Evolutionary conservation across 2,888 invertebrate species (phyloP), one percentile per base, ranked within the genome.

Genomic region (Spodoptera littoralis): DNA sequence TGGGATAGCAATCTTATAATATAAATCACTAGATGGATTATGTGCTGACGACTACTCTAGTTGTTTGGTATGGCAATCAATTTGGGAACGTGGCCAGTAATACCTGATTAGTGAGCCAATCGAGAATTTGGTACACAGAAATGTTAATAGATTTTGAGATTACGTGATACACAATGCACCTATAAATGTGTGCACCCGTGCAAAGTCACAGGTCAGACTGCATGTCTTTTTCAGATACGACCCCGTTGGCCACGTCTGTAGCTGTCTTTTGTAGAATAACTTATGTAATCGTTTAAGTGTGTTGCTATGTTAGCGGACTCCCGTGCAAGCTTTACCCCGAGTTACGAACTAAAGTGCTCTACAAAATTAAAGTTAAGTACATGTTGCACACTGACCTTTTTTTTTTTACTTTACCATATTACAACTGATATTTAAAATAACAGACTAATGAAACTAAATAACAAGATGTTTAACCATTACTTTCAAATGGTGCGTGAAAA

Each of bases 311-410:
- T 49, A 36, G 51, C 44, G 46, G 50, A 70, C 49, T 70, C 12
- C 13, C 11, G 43, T 50, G 22, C 13, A 63, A 62, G 64, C 50
- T 55, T 63, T 22, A 51, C 18, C 13, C 13, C 11, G 55, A 67
- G 64, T 70, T 70, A 55, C 71, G 71, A 70, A 57, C 36, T 58
- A 18, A 58, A 68, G 52, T 45, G 44, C 65, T 71, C 71, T 42
- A 49, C 51, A 71, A 65, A 71, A 68, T 68, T 58, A 58, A 70
- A 65, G 36, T 44, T 45, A 65, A 36, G 42, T 45, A 12, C 42
- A 57, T 22, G 24, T 48, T 43, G 24, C 45, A 42, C 30, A 11
- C 46, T 50, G 42, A 24, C 36, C 50, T 67, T 60, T 41, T 66
- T 52, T 55, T 56, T 42, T 36, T 11, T 41, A 49, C 24, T 27